Conservation (phyloP, 2,888 invertebrate genomes). For the Flexamia atlantica region DNA sequence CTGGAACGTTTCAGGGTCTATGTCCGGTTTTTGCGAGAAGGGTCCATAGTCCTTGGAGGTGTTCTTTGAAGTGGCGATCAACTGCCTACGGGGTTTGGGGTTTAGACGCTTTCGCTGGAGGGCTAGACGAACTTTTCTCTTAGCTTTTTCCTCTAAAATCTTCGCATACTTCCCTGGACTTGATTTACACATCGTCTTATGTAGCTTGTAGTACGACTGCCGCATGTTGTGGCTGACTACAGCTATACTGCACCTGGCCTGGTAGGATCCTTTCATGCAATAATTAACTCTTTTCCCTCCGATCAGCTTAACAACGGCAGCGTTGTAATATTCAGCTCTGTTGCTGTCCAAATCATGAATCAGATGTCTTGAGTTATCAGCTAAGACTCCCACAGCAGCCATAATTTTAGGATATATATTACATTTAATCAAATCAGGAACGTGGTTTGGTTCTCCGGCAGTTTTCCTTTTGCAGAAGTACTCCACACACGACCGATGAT, state of each 20-base stretch:
- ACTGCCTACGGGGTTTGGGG: conserved; percentile 24
- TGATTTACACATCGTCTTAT: conserved; percentile 34
- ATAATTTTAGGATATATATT: conserved; percentile 1
- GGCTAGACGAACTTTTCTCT: too few species aligned
- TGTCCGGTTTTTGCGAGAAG: conserved; percentile 33
- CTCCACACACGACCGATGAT: conserved; percentile 18
- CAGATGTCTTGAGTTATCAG: conserved; percentile 7
- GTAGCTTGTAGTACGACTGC: conserved; percentile 40
- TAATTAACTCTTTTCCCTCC: conserved; percentile 58
- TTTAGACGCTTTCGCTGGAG: conserved; percentile 16
- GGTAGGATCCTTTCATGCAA: conserved; percentile 24
- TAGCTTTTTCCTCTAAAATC: conserved; percentile 1
- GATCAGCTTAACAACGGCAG: too few species aligned
- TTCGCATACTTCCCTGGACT: conserved; percentile 47
- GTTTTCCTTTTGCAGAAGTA: conserved; percentile 30
- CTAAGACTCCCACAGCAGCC: not conserved
- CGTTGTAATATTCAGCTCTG: too few species aligned
- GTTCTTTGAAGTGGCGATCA: conserved; percentile 8
- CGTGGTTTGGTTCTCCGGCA: not conserved
- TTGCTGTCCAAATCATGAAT: conserved; percentile 57
- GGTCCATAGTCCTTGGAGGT: too few species aligned
- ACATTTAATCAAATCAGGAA: conserved; percentile 36
- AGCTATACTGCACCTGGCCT: conserved; percentile 45
- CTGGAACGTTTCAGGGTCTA: not conserved
- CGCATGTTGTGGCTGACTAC: conserved; percentile 45